Evolutionary conservation across 2,888 invertebrate genomes (phyloP).

Genomic region (Drosophila vallismaia): DNA sequence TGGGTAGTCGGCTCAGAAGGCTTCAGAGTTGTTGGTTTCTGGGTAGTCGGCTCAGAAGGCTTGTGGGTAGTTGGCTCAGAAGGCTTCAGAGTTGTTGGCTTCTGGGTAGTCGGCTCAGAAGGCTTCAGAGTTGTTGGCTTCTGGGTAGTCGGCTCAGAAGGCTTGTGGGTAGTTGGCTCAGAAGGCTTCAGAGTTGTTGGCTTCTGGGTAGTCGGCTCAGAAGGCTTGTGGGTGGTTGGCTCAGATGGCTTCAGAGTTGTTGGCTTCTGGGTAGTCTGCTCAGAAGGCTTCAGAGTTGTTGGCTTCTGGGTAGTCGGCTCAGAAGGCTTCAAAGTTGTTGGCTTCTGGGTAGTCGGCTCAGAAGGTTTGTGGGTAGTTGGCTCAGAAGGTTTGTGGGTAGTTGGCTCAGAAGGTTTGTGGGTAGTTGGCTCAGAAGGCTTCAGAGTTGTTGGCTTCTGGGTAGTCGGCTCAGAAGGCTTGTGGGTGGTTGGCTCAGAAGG

Average conservation of each 20-base stretch:
- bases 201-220: conserved; percentile 6
- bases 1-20: neutral
- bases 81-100: neutral
- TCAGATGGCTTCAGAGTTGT: neutral
- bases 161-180: too few species aligned
- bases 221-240: too few species aligned
- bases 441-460: neutral
- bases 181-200: conserved; percentile 1
- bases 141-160: neutral
- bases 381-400: conserved; percentile 9
- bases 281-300: neutral
- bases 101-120: neutral
- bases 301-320: conserved; percentile 11
- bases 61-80: conserved; percentile 16
- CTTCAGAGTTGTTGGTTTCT: neutral
- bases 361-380: neutral
- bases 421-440: too few species aligned
- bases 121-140: conserved; percentile 1
- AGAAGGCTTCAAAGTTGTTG: neutral
- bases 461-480: too few species aligned
- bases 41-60: neutral
- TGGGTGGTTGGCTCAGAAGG: too few species aligned
- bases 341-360: neutral
- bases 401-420: conserved; percentile 4
- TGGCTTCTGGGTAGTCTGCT: conserved; percentile 1